Base-by-base conservation (phyloP, 2,888 invertebrate genomes). In the Apantesis nais region DNA sequence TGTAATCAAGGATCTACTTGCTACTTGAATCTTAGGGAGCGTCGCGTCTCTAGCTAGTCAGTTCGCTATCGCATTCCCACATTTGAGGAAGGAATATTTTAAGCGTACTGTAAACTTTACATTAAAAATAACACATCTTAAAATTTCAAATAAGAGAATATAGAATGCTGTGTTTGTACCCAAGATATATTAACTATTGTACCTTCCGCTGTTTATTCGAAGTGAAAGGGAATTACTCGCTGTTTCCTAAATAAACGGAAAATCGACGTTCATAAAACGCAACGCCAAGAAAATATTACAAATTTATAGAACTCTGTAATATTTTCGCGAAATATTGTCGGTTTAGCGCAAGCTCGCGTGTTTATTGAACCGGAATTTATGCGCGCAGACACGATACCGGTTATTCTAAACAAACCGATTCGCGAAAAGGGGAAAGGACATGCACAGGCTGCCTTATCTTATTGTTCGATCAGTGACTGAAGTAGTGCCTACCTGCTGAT, bases 211-310 rank as follows among this genome's bases (percentile, higher is more conserved):
- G 75, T 81, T 78, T 75, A 75, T 74, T 68, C 39, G 61, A 68
- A 70, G 73, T 76, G 71, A 74, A 75, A 71, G 64, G 75, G 73
- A 81, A 74, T 76, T 78, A 75, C 79, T 71, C 72, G 74, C 72
- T 74, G 74, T 72, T 75, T 76, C 74, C 69, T 73, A 78, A 77
- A 73, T 74, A 79, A 73, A 74, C 71, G 79, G 79, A 41, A 76
- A 74, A 81, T 81, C 72, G 76, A 70, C 70, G 70, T 74, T 81
- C 78, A 77, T 81, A 81, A 81, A 81, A 81, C 72, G 48, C 66
- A 71, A 76, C 67, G 72, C 70, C 72, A 66, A 52, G 71, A 52
- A 52, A 52, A 52, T 52, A 52, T 52, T 52, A 52, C n/a, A 52
- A 52, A 52, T 52, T 52, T 52, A 52, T 76, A 80, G 80, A 76